Evolutionary conservation across 2,797 vertebrate species (phyloP).

Genomic region (Amniataba percoides): DNA sequence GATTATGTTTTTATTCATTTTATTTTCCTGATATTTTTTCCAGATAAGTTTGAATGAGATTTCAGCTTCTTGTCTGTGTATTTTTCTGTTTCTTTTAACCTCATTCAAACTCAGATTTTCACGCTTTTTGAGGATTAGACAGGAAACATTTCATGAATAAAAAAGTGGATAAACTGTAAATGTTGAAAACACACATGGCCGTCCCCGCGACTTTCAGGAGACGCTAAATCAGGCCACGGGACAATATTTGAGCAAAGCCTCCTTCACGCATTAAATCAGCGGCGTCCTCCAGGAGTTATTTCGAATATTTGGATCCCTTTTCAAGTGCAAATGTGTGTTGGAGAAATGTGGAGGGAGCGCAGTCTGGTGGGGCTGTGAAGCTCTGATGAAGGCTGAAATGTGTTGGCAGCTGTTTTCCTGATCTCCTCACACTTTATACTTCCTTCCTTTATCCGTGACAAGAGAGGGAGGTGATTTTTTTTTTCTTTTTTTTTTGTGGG

Average conservation of each 20-base stretch:
- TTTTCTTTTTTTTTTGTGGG: neutral
- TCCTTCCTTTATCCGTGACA: constrained; percentile 14
- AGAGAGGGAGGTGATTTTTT: neutral
- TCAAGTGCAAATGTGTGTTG: constrained; percentile 50
- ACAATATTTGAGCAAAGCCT: constrained; percentile 45
- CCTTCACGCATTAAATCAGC: constrained; percentile 33
- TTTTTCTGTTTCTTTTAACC: neutral
- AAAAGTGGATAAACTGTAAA: constrained; percentile 27
- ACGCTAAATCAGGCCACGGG: constrained; percentile 42
- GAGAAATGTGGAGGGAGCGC: constrained; percentile 8
- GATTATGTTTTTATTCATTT: neutral
- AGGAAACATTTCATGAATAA: constrained; percentile 16
- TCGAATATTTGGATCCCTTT: constrained; percentile 42
- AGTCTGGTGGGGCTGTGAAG: constrained; percentile 23
- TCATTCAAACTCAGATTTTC: neutral
- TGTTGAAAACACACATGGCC: constrained; percentile 14
- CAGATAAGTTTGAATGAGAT: neutral
- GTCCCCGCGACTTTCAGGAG: constrained; percentile 16
- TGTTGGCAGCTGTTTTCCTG: constrained; percentile 41
- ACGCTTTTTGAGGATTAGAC: constrained; percentile 13
- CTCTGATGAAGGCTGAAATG: constrained; percentile 45
- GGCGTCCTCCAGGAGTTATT: constrained; percentile 34
- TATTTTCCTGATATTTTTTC: too few relatives aligned
- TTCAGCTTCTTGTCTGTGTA: neutral
- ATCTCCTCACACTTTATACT: constrained; percentile 30